phyloP scores from a whole-genome alignment of 2,113 vertebrate species.

The Kryptolebias marmoratus region DNA sequence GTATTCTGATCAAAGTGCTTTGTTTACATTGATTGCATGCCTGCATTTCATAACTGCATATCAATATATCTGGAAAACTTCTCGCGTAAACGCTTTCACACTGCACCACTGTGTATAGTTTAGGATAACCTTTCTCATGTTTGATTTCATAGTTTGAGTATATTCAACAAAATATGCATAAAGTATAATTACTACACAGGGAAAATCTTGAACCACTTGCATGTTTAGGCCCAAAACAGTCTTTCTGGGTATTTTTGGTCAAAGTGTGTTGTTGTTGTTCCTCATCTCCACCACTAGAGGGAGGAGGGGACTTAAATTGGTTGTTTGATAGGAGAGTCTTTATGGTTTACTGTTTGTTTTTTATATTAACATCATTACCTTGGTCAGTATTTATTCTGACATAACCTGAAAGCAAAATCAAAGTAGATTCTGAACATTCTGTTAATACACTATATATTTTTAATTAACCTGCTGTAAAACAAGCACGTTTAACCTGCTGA shows the following conservation, averaged over 20 bases:
- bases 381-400: slow-evolving; percentile 39
- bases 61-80: too few relatives aligned
- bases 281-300: slow-evolving; percentile 47
- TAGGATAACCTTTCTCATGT: neutral
- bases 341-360: slow-evolving; percentile 5
- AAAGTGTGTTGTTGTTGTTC: neutral
- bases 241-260: neutral
- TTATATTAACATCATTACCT: slow-evolving; percentile 1
- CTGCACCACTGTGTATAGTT: too few relatives aligned
- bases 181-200: neutral
- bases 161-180: neutral
- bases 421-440: slow-evolving; percentile 18
- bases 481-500: neutral
- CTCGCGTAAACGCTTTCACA: too few relatives aligned
- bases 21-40: too few relatives aligned
- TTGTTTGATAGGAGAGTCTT: neutral
- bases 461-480: neutral
- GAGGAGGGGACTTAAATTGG: slow-evolving; percentile 3
- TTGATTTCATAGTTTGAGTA: neutral
- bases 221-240: neutral
- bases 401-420: neutral
- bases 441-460: slow-evolving; percentile 8
- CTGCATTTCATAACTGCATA: too few relatives aligned
- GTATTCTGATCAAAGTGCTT: too few relatives aligned
- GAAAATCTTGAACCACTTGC: neutral